phyloP scores from a whole-genome alignment of 1,140 invertebrate genomes.

The Hycleus phaleratus region DNA sequence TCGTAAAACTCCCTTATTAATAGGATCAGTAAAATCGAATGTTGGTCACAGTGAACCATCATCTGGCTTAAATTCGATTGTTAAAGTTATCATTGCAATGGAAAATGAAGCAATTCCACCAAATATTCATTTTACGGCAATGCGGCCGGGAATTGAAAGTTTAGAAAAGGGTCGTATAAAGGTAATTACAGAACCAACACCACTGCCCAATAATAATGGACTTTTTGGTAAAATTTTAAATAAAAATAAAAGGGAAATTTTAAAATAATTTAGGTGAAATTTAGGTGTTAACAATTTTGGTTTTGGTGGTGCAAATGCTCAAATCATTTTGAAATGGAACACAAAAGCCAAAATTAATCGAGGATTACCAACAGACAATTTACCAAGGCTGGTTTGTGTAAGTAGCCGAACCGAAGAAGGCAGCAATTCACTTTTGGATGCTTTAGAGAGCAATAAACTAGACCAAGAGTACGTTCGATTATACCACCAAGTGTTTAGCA shows the following conservation, averaged over 20 bases:
- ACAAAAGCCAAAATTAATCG: conserved; percentile 46
- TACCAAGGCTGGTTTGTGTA: conserved; percentile 56
- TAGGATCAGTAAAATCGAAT: conserved; percentile 91
- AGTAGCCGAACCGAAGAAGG: conserved; percentile 41
- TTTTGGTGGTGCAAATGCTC: too few species aligned
- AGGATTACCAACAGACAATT: conserved; percentile 34
- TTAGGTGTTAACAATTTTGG: too few species aligned
- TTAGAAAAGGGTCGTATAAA: conserved; percentile 61
- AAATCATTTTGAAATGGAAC: conserved; percentile 48
- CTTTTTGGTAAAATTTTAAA: conserved; percentile 37
- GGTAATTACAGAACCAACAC: conserved; percentile 59
- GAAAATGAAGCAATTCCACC: conserved; percentile 65
- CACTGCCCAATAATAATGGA: conserved; percentile 49
- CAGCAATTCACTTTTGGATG: too few species aligned
- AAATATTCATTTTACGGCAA: conserved; percentile 68
- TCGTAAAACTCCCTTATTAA: conserved; percentile 58
- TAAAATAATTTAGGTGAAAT: conserved; percentile 21
- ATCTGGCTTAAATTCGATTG: conserved; percentile 56
- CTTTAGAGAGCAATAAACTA: too few species aligned
- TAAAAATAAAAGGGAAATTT: too few species aligned
- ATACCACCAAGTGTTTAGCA: too few species aligned
- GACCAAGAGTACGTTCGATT: too few species aligned
- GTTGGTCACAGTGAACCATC: conserved; percentile 71
- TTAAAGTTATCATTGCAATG: conserved; percentile 73
- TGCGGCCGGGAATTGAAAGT: conserved; percentile 66